phyloP scores from a whole-genome alignment of 2,888 invertebrate species.

The Tupiocoris notatus region DNA sequence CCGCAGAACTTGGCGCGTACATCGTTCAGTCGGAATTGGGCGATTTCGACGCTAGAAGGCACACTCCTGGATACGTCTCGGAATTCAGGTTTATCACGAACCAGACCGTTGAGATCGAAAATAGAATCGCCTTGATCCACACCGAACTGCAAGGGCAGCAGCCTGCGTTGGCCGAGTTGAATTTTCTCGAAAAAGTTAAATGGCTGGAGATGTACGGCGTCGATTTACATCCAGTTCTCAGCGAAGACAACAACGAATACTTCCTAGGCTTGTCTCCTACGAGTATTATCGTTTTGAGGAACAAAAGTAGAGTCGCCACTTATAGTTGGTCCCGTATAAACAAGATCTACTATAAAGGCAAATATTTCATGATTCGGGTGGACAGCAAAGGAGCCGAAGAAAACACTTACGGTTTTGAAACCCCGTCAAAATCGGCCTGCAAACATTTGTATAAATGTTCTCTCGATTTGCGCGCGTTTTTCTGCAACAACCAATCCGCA shows the following conservation, averaged over 20 bases:
- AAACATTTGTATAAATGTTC: slow-evolving; percentile 96
- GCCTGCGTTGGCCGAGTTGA: slow-evolving; percentile 89
- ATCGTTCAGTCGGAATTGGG: slow-evolving; percentile 96
- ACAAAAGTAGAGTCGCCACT: slow-evolving; percentile 94
- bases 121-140: slow-evolving; percentile 78
- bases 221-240: slow-evolving; percentile 93
- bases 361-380: slow-evolving; percentile 93
- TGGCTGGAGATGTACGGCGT: slow-evolving; percentile 99
- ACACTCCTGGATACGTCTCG: slow-evolving; percentile 86
- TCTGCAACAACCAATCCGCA: slow-evolving; percentile 76
- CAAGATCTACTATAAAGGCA: slow-evolving; percentile 93
- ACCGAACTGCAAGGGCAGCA: slow-evolving; percentile 70
- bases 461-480: slow-evolving; percentile 92
- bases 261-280: slow-evolving; percentile 93
- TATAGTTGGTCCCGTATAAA: slow-evolving; percentile 94
- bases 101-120: slow-evolving; percentile 87
- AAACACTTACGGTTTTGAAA: slow-evolving; percentile 94
- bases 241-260: slow-evolving; percentile 94
- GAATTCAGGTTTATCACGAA: slow-evolving; percentile 91
- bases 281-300: slow-evolving; percentile 89
- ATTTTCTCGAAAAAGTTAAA: slow-evolving; percentile 95
- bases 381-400: slow-evolving; percentile 79
- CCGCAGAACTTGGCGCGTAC: slow-evolving; percentile 87
- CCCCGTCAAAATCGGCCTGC: slow-evolving; percentile 85
- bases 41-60: slow-evolving; percentile 85